Percentiles rank a stretch among this genome's conserved stretches.
Conservation (phyloP, 2,797 vertebrate species). For the Neolamprologus multifasciatus region DNA sequence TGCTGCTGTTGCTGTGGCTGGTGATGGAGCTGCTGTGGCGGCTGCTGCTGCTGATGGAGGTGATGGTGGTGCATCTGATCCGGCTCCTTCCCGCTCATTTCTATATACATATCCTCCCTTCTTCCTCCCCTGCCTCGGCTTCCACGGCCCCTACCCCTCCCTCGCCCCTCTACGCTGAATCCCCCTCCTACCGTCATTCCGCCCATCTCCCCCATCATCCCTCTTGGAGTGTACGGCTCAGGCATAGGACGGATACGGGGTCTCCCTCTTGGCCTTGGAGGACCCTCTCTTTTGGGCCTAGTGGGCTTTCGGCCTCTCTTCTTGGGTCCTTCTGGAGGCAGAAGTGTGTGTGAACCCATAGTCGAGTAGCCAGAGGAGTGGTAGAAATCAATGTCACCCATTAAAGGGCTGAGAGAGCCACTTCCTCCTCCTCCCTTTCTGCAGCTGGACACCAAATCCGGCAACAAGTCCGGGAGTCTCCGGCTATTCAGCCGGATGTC, state of each 20-base stretch:
- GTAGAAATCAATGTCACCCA: conserved; percentile 89
- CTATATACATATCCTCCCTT: conserved; percentile 80
- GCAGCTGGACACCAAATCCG: conserved; percentile 92
- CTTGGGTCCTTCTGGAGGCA: conserved; percentile 83
- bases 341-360: conserved; percentile 70
- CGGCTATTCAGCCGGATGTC: conserved; percentile 91
- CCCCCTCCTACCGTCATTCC: conserved; percentile 60
- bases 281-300: conserved; percentile 89
- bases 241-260: conserved; percentile 87
- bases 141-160: conserved; percentile 82
- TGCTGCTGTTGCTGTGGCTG: conserved; percentile 70
- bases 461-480: conserved; percentile 81
- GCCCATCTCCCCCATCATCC: conserved; percentile 80
- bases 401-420: conserved; percentile 81
- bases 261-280: conserved; percentile 84
- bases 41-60: conserved; percentile 59
- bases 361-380: conserved; percentile 73
- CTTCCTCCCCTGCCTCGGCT: conserved; percentile 79
- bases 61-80: conserved; percentile 74
- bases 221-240: conserved; percentile 74
- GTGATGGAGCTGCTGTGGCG: conserved; percentile 66
- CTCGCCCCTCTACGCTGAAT: conserved; percentile 67
- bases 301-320: conserved; percentile 88
- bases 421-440: conserved; percentile 74
- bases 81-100: conserved; percentile 73